These are phyloP conservation scores for Pristionchus japonicus DNA, from an alignment of 2,888 invertebrate genomes.

Conservation along the genomic window DNA sequence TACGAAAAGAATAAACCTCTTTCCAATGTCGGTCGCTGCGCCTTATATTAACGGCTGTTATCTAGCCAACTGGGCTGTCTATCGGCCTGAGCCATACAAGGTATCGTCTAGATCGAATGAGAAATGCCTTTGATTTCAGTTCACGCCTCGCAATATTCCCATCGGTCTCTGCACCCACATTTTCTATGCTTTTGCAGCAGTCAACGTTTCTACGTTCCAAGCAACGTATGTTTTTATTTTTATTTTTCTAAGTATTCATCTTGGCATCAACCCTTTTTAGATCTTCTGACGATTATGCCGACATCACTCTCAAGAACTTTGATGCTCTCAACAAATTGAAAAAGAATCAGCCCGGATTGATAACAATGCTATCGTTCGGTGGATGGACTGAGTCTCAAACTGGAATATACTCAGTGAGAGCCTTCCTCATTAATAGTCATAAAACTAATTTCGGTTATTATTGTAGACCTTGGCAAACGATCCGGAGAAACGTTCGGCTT, in stretches of 20 bases:
- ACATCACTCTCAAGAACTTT: constrained; percentile 49
- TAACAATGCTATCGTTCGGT: constrained; percentile 90
- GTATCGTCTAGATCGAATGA: not conserved
- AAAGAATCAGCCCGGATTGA: constrained; percentile 89
- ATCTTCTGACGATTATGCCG: constrained; percentile 10
- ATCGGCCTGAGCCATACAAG: constrained; percentile 17
- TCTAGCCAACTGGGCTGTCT: constrained; percentile 7
- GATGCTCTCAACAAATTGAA: constrained; percentile 87
- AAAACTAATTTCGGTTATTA: too few species aligned
- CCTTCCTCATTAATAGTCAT: too few species aligned
- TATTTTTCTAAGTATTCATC: not conserved
- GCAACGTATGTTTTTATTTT: not conserved
- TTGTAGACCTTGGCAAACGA: not conserved
- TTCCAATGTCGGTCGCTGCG: not conserved
- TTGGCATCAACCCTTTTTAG: not conserved
- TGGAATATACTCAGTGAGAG: constrained; percentile 10
- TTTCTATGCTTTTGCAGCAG: constrained; percentile 42
- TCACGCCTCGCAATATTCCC: not conserved
- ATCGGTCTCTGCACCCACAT: constrained; percentile 42
- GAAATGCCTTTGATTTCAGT: not conserved
- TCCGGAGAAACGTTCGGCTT: not conserved
- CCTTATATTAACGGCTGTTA: not conserved
- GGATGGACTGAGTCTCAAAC: constrained; percentile 84
- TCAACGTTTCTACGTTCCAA: constrained; percentile 15
- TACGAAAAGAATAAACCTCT: not conserved